Base-by-base conservation (phyloP, 2,888 invertebrate species). In the Nymphalis c-album region DNA sequence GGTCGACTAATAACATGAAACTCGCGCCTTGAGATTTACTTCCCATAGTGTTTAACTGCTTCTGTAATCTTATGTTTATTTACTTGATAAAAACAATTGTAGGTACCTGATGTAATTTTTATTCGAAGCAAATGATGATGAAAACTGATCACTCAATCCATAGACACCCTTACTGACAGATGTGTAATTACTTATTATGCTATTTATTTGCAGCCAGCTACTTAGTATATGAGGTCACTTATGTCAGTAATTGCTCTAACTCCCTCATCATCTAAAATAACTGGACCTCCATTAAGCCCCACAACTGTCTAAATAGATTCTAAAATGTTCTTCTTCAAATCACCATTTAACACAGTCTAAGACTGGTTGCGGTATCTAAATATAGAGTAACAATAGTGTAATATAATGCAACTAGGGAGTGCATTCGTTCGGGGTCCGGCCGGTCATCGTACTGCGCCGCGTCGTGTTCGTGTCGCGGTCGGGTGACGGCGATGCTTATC, bases 401-500 rank as follows among this genome's bases (percentile, higher is more conserved):
- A 73, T 71, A 74, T 76, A 76, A 75, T 73, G 72, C 75, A 74
- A 68, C 74, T 71, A 72, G 71, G 75, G 70, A 70, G 78, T 72
- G 70, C 69, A 70, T 67, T 68, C 68, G 71, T 66, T 68, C 60
- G 70, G 67, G 69, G 71, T 60, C 71, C 73, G 64, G 63, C 75
- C 88, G 90, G 91, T 90, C 90, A 87, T 86, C 88, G 91, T 82
- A 85, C 88, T 76, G 83, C 81, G 78, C 80, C 40, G 74, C 75
- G 74, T 75, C 76, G 78, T 78, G 82, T 83, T 80, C 83, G 85
- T 84, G 88, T 86, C 86, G 88, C 90, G 90, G 80, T 88, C 82
- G 84, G 88, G 77, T 86, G 87, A 85, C 85, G 87, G 80, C 86
- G 91, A 90, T 91, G 85, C 80, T 88, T 90, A 91, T 91, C 91